Base-by-base conservation (phyloP, 2,888 invertebrate species). In the Sinodicranocentrus sp. region DNA sequence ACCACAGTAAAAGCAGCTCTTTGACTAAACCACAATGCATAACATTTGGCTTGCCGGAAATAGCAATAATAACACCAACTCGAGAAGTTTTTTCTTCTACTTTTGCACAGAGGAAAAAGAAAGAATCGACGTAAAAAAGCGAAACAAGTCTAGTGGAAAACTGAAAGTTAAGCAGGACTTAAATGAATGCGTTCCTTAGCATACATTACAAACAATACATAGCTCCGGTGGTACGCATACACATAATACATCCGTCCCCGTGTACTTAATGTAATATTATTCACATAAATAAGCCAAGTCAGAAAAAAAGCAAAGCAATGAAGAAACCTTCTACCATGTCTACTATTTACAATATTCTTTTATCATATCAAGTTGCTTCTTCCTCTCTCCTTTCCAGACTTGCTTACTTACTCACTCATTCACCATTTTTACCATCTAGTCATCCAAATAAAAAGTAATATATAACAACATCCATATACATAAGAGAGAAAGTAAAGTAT, bases 401-500 rank as follows among this genome's bases (percentile, higher is more conserved):
- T 57, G 48, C 78, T 70, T 77, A 57, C 43, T 73, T 73, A 61
- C 61, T 80, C 71, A 80, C 80, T 80, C 80, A 80, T 82, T 82
- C 82, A 73, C 73, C 72, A 59, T 75, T 82, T 82, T 75, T 73
- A 48, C 68, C 80, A 72, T 71, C 79, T 70, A 68, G 44, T 72
- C 80, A 78, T 82, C 82, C 73, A 73, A 72, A 82, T 72, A 82
- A 82, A 80, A 75, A 82, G 73, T 82, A 82, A 82, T 68, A 72
- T 82, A 82, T 68, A 67, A 82, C 75, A 75, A 68, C 70, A 79
- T 70, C 73, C 59, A 73, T 67, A 65, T 67, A 73, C 71, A 80
- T 68, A 57, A 68, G 57, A 8, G 8, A 6, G 23, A 67, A 63
- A 73, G 67, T 75, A 80, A 80, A 72, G 77, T 79, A 79, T 79